Base-by-base conservation (phyloP, 2,888 invertebrate genomes). In the Portevinia maculata region DNA sequence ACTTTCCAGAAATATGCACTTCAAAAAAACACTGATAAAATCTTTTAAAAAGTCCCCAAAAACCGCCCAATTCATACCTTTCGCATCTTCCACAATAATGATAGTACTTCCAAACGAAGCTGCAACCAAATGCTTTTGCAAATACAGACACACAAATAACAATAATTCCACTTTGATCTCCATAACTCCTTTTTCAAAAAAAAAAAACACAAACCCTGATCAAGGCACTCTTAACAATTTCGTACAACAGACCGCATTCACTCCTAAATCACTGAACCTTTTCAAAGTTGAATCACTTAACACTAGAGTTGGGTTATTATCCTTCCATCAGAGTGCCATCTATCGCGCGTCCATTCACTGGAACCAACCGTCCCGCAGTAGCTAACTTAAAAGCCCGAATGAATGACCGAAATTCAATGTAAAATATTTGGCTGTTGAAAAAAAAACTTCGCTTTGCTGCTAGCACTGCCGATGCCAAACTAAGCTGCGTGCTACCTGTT, bases 31-130 rank as follows among this genome's bases (percentile, higher is more conserved):
- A 8, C 2, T 4, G 4, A 0, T 8, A 19, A 5, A n/a, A n/a
- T n/a, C n/a, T n/a, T n/a, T n/a, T n/a, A n/a, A n/a, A n/a, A n/a
- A n/a, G n/a, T n/a, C n/a, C n/a, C n/a, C n/a, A n/a, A n/a, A n/a
- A n/a, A n/a, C n/a, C 3, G 0, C 13, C 13, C n/a, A 30, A 6
- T 30, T 32, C 79, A 85, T 88, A 91, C 91, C 90, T 90, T 91
- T 91, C 13, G 90, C 90, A 89, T 91, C 91, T 85, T 91, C 91
- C 71, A 91, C 90, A 84, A 91, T 89, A 46, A 91, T 90, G 55
- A 91, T 91, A 24, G 90, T 90, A 85, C 90, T 90, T 79, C 88
- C 83, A 62, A 78, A 78, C 0, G 83, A 83, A 28, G 83, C 48
- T 1, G 60, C n/a, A 11, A 78, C 67, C 17, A 83, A n/a, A 67